Evolutionary conservation across 2,113 vertebrate genomes (phyloP), one percentile per base, ranked within the genome.

Genomic region (Colistium nudipinnis): DNA sequence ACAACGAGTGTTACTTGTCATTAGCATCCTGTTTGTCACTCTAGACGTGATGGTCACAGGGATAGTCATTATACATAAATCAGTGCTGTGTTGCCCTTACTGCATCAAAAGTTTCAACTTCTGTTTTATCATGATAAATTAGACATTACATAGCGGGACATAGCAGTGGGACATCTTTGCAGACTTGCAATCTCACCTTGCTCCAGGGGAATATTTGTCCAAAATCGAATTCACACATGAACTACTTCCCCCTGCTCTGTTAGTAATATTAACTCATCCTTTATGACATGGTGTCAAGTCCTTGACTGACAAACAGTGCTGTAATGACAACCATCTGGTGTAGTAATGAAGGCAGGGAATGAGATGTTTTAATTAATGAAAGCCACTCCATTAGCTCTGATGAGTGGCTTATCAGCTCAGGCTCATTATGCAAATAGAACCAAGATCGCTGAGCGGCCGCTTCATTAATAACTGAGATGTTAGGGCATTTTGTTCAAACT

Each of bases 331-430:
- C 90, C 93, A 92, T 93, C 91, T 93, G 92, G 90, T 60, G 70
- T 72, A 38, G 85, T 92, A 93, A 93, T 92, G 91, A 92, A 92
- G 83, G 85, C 83, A 79, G 86, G 86, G 86, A 90, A 94, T 88
- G 90, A 91, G 92, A 88, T 91, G 88, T 91, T 92, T 92, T 92
- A 90, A 91, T 93, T 93, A 93, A 93, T 93, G 90, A 91, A 93
- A 90, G 85, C 76, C 79, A 83, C 90, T 90, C 90, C 89, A 93
- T 94, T 93, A 93, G 89, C 88, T 83, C 74, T 90, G 92, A 92
- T 93, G 89, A 85, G 91, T 78, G 84, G 89, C 88, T 92, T 92
- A 93, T 93, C 90, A 88, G 90, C 84, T 81, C 81, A 66, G 74
- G 76, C 85, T 92, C 89, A 92, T 93, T 93, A 93, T 93, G 91